Base-by-base conservation (phyloP, 2,113 vertebrate species). In the Mellivora capensis region DNA sequence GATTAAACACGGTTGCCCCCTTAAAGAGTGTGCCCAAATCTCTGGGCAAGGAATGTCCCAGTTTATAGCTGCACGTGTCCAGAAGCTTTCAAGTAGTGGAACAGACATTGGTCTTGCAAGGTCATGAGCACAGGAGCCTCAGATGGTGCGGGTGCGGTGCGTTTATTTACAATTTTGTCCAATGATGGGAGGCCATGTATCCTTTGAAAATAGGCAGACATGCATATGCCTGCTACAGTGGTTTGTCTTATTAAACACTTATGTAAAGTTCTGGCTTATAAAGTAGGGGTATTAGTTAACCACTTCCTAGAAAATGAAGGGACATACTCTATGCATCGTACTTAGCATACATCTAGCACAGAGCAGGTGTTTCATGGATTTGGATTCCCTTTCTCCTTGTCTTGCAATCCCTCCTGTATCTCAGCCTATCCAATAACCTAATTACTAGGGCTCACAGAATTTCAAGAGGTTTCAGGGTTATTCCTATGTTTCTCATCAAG, bases 101-200 rank as follows among this genome's bases (percentile, higher is more conserved):
- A 42, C 2, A 37, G 14, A 44, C 34, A 29, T 0, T 13, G 34
- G 1, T 27, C 1, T 5, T 42, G 1, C 7, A 77, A 42, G 0
- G 0, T 39, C 3, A 37, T 1, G 10, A 29, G 18, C 17, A 2
- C 2, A 8, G 7, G 18, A 42, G 34, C 7, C 7, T 29, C 18
- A 13, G 10, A 11, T 21, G 34, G 0, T 21, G 0, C 20, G 2
- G 5, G 13, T 7, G 23, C 3, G 21, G 0, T 25, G 0, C 39
- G 37, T 62, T 47, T 29, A 34, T 76, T 74, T 44, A 47, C 4
- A 81, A 67, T 15, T 57, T 54, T 39, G 7, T 13, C 47, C 18
- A 6, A 1, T 4, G 9, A 7, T 25, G 52, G 12, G 12, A 96
- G 52, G n/a, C 29, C 90, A 7, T 44, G 17, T 13, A 18, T 8